phyloP scores from a whole-genome alignment of 2,888 invertebrate species.

The Adela reaumurella region DNA sequence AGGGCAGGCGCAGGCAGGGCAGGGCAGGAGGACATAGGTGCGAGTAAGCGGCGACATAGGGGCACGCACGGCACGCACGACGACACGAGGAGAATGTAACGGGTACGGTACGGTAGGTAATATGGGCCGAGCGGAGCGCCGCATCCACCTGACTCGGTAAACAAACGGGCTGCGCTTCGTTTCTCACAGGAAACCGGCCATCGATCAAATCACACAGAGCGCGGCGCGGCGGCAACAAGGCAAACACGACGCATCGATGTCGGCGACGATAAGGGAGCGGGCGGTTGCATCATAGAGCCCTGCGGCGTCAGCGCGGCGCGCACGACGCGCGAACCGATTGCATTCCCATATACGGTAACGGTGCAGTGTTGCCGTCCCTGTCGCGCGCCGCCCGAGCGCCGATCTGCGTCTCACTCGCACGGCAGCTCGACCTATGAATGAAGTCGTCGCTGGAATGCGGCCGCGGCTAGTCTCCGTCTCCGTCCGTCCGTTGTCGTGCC shows the following conservation, averaged over 20 bases:
- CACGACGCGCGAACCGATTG: conserved; percentile 42
- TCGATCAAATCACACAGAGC: too few species aligned
- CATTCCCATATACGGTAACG: conserved; percentile 48
- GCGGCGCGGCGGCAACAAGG: not conserved
- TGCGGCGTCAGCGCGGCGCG: too few species aligned
- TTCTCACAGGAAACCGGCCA: too few species aligned
- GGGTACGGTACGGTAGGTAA: too few species aligned
- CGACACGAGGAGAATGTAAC: too few species aligned
- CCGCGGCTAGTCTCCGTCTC: conserved; percentile 52
- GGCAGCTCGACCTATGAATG: conserved; percentile 32
- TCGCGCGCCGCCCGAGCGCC: conserved; percentile 22
- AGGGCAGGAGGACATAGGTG: too few species aligned
- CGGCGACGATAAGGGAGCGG: not conserved
- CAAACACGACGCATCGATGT: not conserved
- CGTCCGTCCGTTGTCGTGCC: not conserved
- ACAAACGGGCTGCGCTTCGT: too few species aligned
- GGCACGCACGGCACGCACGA: too few species aligned
- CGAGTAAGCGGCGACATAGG: too few species aligned
- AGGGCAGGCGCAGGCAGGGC: too few species aligned
- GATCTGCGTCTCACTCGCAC: conserved; percentile 31
- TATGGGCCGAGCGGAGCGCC: too few species aligned
- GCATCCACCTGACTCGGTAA: too few species aligned
- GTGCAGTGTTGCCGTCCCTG: conserved; percentile 29
- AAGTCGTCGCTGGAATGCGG: conserved; percentile 57
- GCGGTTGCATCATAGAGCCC: not conserved